phyloP scores from a whole-genome alignment of 2,888 invertebrate genomes.

The Orthonevra nobilis region DNA sequence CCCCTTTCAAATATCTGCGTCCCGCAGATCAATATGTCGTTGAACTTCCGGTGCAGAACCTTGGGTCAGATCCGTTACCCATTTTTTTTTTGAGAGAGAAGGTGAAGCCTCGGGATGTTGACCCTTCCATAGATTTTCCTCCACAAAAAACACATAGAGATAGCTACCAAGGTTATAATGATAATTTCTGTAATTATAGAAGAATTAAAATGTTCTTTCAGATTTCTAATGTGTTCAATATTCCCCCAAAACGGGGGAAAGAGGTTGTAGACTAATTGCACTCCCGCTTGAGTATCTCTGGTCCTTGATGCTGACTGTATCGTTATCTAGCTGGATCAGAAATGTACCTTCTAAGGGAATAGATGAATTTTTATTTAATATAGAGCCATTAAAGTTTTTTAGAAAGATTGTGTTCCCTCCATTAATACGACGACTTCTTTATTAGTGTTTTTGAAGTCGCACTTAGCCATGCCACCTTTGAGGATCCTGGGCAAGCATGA shows the following conservation, averaged over 20 bases:
- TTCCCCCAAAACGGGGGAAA: conserved; percentile 9
- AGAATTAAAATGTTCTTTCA: conserved; percentile 18
- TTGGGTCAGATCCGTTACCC: no score
- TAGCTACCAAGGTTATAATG: not conserved
- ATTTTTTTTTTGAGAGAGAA: not conserved
- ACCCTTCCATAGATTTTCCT: conserved; percentile 11
- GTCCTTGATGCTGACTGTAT: not conserved
- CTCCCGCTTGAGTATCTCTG: conserved; percentile 9
- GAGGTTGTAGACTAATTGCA: not conserved
- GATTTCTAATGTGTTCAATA: not conserved
- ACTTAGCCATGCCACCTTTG: not conserved
- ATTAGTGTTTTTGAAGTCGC: not conserved
- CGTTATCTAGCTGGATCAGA: conserved; percentile 20
- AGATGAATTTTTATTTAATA: conserved; percentile 31
- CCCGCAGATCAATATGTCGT: conserved; percentile 7
- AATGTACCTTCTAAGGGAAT: conserved; percentile 34
- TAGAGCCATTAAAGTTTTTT: conserved; percentile 13
- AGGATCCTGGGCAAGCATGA: not conserved
- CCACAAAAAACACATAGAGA: conserved; percentile 2
- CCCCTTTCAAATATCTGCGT: conserved; percentile 15
- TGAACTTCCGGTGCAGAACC: not conserved
- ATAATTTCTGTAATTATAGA: conserved; percentile 34
- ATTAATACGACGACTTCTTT: not conserved
- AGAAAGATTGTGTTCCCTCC: conserved; percentile 7
- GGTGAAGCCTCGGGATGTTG: conserved; percentile 4